Evolutionary conservation across 2,888 invertebrate species (phyloP).

Genomic region (Coecobrya sp.): DNA sequence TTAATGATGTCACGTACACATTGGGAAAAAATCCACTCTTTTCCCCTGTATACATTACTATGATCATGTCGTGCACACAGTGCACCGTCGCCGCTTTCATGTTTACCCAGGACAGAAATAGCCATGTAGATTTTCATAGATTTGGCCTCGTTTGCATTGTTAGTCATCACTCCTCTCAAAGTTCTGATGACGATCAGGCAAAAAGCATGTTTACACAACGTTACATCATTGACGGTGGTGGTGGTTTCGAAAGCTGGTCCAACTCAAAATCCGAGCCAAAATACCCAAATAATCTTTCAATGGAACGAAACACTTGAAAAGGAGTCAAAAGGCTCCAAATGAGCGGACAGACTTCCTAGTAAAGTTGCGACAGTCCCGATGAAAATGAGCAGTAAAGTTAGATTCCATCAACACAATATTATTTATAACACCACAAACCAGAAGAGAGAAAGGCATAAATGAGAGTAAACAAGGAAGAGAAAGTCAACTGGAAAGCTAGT

Average conservation of each 20-base stretch:
- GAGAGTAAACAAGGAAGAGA: conserved; percentile 45
- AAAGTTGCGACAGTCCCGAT: background rate
- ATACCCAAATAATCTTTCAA: background rate
- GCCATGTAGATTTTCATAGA: conserved; percentile 4
- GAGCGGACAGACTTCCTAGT: background rate
- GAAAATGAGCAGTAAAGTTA: background rate
- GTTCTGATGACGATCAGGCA: background rate
- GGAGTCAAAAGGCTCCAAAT: background rate
- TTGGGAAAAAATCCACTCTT: background rate
- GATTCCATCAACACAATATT: conserved; percentile 12
- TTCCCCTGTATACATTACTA: background rate
- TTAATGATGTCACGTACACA: conserved; percentile 67
- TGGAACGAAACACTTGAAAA: background rate
- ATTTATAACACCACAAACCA: background rate
- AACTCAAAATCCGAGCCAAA: background rate
- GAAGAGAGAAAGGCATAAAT: background rate
- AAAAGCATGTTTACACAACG: conserved; percentile 34
- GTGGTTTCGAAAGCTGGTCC: background rate
- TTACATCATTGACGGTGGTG: background rate
- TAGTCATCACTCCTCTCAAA: conserved; percentile 15
- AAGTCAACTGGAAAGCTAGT: conserved; percentile 22
- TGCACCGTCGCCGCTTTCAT: background rate
- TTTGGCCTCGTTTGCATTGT: conserved; percentile 27
- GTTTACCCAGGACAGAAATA: background rate
- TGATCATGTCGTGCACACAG: background rate